phyloP scores from a whole-genome alignment of 2,888 invertebrate genomes.

The Ganaspis brasiliensis region DNA sequence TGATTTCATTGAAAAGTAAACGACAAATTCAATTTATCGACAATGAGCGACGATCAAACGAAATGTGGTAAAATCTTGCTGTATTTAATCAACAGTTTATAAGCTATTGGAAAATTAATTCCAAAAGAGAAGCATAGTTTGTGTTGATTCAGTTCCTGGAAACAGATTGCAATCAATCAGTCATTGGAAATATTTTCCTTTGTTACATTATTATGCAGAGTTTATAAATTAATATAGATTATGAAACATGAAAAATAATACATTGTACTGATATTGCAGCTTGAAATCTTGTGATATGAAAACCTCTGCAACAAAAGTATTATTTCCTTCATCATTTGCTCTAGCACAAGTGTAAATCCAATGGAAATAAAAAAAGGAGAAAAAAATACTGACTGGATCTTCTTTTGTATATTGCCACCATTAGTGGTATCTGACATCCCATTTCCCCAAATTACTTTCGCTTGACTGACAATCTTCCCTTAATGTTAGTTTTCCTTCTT shows the following conservation, averaged over 20 bases:
- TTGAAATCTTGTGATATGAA: neutral
- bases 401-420: neutral
- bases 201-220: neutral
- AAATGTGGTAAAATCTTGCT: neutral
- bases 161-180: neutral
- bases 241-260: neutral
- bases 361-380: neutral
- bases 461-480: neutral
- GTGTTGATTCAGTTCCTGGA: neutral
- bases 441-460: neutral
- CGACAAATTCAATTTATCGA: neutral
- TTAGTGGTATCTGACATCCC: neutral
- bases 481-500: neutral
- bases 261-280: neutral
- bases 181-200: neutral
- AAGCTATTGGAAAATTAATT: constrained; percentile 16
- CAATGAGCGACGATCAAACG: neutral
- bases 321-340: neutral
- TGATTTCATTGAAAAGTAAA: too few relatives aligned
- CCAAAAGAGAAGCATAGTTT: neutral
- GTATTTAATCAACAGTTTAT: neutral
- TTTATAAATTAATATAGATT: neutral
- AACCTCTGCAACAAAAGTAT: neutral
- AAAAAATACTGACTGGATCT: neutral
- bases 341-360: neutral